Evolutionary conservation across 2,888 invertebrate genomes (phyloP).

Genomic region (Ophonus ardosiacus): DNA sequence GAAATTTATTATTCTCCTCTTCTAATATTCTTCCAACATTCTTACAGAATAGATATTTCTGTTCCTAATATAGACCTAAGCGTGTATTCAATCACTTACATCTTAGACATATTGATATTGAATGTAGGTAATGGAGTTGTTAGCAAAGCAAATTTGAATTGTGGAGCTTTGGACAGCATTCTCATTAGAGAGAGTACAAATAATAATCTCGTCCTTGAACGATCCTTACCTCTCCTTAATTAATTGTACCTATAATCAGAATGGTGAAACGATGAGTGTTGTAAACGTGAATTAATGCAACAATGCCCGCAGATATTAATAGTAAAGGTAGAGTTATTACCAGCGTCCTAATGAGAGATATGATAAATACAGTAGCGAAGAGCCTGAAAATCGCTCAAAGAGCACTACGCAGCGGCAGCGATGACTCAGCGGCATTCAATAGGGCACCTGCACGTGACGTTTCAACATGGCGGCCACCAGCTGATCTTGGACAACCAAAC

Average conservation of each 20-base stretch:
- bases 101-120: background rate
- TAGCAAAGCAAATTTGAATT: background rate
- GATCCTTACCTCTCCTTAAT: slow-evolving; percentile 1
- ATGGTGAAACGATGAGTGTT: background rate
- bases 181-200: slow-evolving; percentile 5
- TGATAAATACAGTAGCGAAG: slow-evolving; percentile 32
- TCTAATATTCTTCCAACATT: too few relatives aligned
- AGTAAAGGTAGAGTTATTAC: slow-evolving; percentile 15
- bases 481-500: too few relatives aligned
- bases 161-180: background rate
- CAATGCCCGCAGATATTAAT: slow-evolving; percentile 32
- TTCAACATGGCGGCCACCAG: too few relatives aligned
- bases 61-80: too few relatives aligned
- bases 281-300: slow-evolving; percentile 36
- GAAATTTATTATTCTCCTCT: too few relatives aligned
- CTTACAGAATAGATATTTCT: too few relatives aligned
- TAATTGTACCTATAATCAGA: slow-evolving; percentile 20
- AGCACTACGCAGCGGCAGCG: slow-evolving; percentile 1
- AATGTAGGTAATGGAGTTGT: background rate
- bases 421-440: slow-evolving; percentile 51
- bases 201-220: background rate
- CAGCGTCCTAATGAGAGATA: slow-evolving; percentile 33
- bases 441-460: too few relatives aligned
- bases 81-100: background rate
- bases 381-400: background rate